Percentiles rank a stretch among this genome's conserved stretches.
Conservation (phyloP, 2,888 invertebrate genomes). For the Calameuta pallipes region DNA sequence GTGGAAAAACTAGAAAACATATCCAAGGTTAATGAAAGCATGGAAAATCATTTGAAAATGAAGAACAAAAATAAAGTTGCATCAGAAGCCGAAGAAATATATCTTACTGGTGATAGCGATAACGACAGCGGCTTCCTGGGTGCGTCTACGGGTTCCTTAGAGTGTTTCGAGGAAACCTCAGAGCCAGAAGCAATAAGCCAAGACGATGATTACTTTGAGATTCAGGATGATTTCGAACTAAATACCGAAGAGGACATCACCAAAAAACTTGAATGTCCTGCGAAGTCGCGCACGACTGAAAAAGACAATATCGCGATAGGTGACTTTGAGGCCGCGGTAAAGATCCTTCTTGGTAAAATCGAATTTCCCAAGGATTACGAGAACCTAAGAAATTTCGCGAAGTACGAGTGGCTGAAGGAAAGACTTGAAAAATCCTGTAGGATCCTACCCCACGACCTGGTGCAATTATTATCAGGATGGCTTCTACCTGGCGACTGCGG, state of each 20-base stretch:
- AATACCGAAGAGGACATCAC: neutral
- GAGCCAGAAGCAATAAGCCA: neutral
- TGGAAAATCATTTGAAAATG: neutral
- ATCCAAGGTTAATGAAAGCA: neutral
- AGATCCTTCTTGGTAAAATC: neutral
- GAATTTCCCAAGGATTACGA: conserved; percentile 25
- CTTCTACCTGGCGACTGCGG: conserved; percentile 42
- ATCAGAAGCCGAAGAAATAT: neutral
- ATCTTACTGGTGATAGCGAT: neutral
- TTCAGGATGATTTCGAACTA: neutral
- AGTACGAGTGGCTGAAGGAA: conserved; percentile 20
- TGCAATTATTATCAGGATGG: conserved; percentile 15
- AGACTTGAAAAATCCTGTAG: conserved; percentile 1
- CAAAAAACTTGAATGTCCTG: neutral
- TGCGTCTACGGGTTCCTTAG: neutral
- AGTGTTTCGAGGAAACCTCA: neutral
- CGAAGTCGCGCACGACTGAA: neutral
- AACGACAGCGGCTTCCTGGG: conserved; percentile 7
- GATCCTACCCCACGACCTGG: conserved; percentile 26
- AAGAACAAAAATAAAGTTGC: neutral
- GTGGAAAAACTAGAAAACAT: neutral
- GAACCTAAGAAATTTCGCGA: conserved; percentile 19
- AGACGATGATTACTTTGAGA: neutral
- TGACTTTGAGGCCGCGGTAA: neutral
- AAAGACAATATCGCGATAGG: neutral